These are phyloP conservation scores for Drosophila mettleri DNA, from an alignment of 2,888 invertebrate genomes.

Conservation along the genomic window DNA sequence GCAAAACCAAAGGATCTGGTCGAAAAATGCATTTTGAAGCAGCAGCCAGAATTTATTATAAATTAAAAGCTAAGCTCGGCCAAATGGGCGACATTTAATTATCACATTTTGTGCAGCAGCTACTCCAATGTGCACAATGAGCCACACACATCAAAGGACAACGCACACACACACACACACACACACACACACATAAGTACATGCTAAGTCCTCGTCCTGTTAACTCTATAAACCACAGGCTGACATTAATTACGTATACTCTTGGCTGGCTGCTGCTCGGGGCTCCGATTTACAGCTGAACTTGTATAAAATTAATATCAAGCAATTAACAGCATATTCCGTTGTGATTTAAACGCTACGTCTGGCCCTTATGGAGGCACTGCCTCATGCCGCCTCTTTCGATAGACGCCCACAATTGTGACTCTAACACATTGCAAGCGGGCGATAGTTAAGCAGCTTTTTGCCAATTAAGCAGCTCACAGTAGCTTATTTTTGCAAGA, in stretches of 20 bases:
- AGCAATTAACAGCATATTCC: constrained; percentile 83
- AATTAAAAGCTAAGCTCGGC: constrained; percentile 69
- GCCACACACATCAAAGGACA: constrained; percentile 44
- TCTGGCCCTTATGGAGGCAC: constrained; percentile 24
- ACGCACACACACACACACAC: not conserved
- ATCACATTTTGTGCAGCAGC: constrained; percentile 55
- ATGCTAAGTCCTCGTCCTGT: constrained; percentile 27
- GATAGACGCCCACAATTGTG: constrained; percentile 38
- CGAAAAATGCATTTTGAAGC: constrained; percentile 37
- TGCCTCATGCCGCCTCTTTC: not conserved
- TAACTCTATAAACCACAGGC: constrained; percentile 72
- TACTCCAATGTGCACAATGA: constrained; percentile 16
- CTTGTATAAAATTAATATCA: constrained; percentile 83
- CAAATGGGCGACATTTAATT: constrained; percentile 71
- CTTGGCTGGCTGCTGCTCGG: constrained; percentile 12
- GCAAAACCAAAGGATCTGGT: constrained; percentile 13
- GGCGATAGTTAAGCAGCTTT: constrained; percentile 62
- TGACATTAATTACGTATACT: constrained; percentile 79
- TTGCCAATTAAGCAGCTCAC: constrained; percentile 72
- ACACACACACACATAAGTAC: constrained; percentile 14
- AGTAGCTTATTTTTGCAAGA: constrained; percentile 19
- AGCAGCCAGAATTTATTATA: constrained; percentile 62
- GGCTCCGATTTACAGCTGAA: constrained; percentile 24
- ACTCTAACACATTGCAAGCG: constrained; percentile 47
- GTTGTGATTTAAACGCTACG: constrained; percentile 74